Percentiles rank a stretch among this genome's conserved stretches.
Conservation (phyloP, 2,888 invertebrate species). For the Orthosia gothica region DNA sequence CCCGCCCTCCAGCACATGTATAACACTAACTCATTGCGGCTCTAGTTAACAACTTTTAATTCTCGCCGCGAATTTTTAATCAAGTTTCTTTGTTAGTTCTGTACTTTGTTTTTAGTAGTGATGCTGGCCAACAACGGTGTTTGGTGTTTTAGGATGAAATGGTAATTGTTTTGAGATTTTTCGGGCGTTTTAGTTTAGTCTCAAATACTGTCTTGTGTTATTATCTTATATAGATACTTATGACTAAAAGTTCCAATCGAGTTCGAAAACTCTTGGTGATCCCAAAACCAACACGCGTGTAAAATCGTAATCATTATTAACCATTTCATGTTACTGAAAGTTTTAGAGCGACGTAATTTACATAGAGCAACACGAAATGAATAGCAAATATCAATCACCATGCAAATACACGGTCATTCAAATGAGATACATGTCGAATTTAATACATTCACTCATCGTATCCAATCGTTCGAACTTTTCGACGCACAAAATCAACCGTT, state of each 20-base stretch:
- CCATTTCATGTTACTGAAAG: not conserved
- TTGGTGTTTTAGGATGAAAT: not conserved
- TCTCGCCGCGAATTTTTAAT: constrained; percentile 71
- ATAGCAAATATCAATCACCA: constrained; percentile 15
- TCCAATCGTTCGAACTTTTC: constrained; percentile 36
- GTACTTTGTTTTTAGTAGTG: constrained; percentile 40
- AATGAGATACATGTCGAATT: constrained; percentile 29
- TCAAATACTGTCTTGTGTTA: no score
- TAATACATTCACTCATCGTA: constrained; percentile 2
- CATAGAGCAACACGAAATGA: constrained; percentile 1
- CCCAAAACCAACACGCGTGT: not conserved
- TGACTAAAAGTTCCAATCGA: not conserved
- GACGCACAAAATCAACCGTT: constrained; percentile 33
- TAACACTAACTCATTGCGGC: constrained; percentile 70
- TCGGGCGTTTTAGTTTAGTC: not conserved
- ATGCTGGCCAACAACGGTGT: constrained; percentile 21
- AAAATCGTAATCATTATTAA: not conserved
- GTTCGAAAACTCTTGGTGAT: not conserved
- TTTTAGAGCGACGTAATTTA: not conserved
- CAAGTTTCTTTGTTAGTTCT: constrained; percentile 69
- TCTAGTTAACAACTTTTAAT: constrained; percentile 74
- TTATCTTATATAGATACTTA: not conserved
- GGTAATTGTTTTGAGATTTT: constrained; percentile 8
- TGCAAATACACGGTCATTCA: constrained; percentile 18
- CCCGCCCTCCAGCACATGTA: constrained; percentile 41